Base-by-base conservation (phyloP, 2,797 vertebrate species). In the Hippocampus kuda region DNA sequence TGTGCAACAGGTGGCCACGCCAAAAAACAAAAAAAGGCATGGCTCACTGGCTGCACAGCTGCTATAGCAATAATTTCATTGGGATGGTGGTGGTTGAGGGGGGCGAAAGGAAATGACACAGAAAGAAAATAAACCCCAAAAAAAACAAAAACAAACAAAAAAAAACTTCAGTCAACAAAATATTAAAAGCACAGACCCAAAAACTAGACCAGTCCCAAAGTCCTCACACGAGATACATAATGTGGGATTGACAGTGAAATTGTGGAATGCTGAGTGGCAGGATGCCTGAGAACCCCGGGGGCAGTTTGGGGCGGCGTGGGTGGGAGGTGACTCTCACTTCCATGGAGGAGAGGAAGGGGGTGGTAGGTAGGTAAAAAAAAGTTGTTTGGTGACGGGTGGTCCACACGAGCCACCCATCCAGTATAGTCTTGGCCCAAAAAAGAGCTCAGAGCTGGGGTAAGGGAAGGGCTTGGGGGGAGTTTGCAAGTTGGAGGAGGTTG, bases 11-110 rank as follows among this genome's bases (percentile, higher is more conserved):
- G 92, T 84, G 76, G 91, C 92, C 93, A 92, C 84, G 79, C 85
- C 80, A 91, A 80, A 89, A 89, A 92, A 77, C 26, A 89, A 91
- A 80, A 89, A 89, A 89, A 91, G 76, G 51, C 82, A 91, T 88
- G 92, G 91, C 92, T 91, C 82, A 80, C 92, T 91, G 84, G 87
- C 91, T 91, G 91, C 90, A 88, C 89, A 88, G 90, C 90, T 86
- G 90, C 92, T 92, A 94, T 92, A 93, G 93, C 92, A 93, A 92
- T 89, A 88, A 89, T 92, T 92, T 93, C 90, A 94, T 90, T 87
- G 88, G 87, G 65, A 20, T 30, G 48, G 30, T 30, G 53, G 44
- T 42, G 12, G n/a, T 65, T 65, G 24, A 48, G 27, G 82, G 88
- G 85, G 20, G 48, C 20, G 66, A 78, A 85, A 77, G 83, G 79